Conservation (phyloP, 2,888 invertebrate species). For the Campopleginae sp. region DNA sequence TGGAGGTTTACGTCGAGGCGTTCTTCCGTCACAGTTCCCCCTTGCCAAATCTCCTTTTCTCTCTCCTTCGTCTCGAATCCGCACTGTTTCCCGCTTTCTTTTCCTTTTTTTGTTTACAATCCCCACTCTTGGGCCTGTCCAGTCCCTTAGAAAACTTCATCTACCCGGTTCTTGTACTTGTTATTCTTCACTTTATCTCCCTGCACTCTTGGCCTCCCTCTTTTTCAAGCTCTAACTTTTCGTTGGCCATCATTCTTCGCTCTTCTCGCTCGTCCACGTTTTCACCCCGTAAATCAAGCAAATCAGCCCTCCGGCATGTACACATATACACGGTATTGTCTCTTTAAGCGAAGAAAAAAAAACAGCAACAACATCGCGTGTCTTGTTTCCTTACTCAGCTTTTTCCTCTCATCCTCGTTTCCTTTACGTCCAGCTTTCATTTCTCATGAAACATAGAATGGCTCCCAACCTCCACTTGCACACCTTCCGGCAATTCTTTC, state of each 20-base stretch:
- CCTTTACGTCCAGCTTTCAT: conserved; percentile 12
- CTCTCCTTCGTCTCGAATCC: background rate
- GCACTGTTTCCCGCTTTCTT: conserved; percentile 1
- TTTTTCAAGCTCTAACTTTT: conserved; percentile 20
- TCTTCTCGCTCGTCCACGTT: conserved; percentile 11
- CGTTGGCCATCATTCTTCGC: conserved; percentile 25
- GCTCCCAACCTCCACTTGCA: background rate
- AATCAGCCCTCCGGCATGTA: conserved; percentile 22
- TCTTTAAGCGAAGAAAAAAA: conserved; percentile 5
- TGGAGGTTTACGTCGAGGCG: conserved; percentile 69
- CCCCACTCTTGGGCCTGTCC: conserved; percentile 12
- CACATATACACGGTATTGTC: background rate
- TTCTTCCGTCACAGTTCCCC: conserved; percentile 50
- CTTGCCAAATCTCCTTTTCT: conserved; percentile 37
- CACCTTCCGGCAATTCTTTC: background rate
- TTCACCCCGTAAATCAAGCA: conserved; percentile 12
- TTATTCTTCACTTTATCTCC: conserved; percentile 36
- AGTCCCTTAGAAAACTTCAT: conserved; percentile 8
- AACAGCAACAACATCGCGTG: background rate
- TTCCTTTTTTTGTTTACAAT: conserved; percentile 6
- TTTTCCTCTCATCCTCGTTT: conserved; percentile 10
- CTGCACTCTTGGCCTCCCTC: background rate
- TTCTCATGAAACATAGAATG: conserved; percentile 15
- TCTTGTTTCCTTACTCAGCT: background rate
- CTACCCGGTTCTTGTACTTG: conserved; percentile 21